A percentile compares a stretch with the other conserved stretches of the same genome.
These are phyloP conservation scores for Astur gentilis DNA, from an alignment of 2,113 vertebrate genomes.

Conservation along the genomic window DNA sequence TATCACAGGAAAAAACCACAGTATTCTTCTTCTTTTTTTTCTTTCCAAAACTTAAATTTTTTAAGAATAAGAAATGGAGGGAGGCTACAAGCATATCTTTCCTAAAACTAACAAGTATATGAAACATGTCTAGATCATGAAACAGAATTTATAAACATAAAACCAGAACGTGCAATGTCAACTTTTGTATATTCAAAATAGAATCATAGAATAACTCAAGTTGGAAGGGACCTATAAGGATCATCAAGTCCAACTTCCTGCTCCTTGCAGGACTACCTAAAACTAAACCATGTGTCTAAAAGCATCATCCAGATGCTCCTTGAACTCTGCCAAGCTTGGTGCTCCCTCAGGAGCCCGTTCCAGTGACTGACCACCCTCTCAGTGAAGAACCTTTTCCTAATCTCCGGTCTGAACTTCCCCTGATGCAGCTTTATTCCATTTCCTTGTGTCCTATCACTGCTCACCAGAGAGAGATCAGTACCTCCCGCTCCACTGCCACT, in stretches of 20 bases:
- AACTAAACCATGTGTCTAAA: background rate
- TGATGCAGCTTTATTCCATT: background rate
- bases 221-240: background rate
- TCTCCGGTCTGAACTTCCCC: background rate
- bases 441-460: background rate
- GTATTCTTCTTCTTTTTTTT: background rate
- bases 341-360: background rate
- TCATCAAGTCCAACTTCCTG: background rate
- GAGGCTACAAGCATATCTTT: background rate
- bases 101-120: background rate
- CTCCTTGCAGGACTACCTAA: background rate
- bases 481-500: background rate
- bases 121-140: background rate
- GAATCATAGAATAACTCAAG: background rate
- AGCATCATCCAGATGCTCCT: background rate
- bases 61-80: background rate
- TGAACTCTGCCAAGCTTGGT: background rate
- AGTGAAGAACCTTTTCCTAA: background rate
- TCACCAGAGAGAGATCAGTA: background rate
- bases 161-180: background rate
- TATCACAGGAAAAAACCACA: background rate
- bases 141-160: background rate
- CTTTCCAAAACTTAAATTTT: background rate
- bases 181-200: background rate
- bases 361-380: fast-evolving